These are phyloP conservation scores for Tenodera sinensis DNA, from an alignment of 2,888 invertebrate genomes.

Conservation along the genomic window DNA sequence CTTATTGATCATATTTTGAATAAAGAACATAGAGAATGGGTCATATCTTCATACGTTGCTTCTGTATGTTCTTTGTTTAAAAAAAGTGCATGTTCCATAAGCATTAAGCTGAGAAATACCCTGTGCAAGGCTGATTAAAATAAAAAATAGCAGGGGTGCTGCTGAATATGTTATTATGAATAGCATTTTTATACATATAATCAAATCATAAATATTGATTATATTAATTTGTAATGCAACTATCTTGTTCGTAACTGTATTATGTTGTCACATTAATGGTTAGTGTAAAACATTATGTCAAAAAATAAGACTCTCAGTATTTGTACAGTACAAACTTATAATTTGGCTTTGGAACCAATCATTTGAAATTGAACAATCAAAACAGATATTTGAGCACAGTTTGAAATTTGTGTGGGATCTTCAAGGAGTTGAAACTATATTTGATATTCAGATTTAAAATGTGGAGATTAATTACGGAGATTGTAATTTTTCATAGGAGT, in stretches of 20 bases:
- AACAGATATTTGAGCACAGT: not conserved
- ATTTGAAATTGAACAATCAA: not conserved
- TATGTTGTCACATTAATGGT: not conserved
- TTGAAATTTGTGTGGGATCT: not conserved
- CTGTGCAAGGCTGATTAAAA: not conserved
- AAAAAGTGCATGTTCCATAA: not conserved
- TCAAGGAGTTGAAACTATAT: not conserved
- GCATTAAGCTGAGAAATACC: not conserved
- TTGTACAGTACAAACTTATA: not conserved
- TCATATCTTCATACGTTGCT: not conserved
- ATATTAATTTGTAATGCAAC: not conserved
- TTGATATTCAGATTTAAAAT: not conserved
- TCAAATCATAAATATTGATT: not conserved
- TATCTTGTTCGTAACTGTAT: not conserved
- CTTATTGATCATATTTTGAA: not conserved
- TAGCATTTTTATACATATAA: not conserved
- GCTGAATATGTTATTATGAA: not conserved
- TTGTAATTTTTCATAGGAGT: not conserved
- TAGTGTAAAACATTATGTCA: not conserved
- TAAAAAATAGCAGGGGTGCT: not conserved
- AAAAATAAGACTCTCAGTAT: not conserved
- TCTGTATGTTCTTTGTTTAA: not conserved
- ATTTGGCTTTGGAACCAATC: not conserved
- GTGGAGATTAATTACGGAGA: slow-evolving; percentile 2
- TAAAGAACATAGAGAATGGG: not conserved